These are phyloP conservation scores for Apus apus DNA, from an alignment of 2,113 vertebrate genomes.

Conservation along the genomic window DNA sequence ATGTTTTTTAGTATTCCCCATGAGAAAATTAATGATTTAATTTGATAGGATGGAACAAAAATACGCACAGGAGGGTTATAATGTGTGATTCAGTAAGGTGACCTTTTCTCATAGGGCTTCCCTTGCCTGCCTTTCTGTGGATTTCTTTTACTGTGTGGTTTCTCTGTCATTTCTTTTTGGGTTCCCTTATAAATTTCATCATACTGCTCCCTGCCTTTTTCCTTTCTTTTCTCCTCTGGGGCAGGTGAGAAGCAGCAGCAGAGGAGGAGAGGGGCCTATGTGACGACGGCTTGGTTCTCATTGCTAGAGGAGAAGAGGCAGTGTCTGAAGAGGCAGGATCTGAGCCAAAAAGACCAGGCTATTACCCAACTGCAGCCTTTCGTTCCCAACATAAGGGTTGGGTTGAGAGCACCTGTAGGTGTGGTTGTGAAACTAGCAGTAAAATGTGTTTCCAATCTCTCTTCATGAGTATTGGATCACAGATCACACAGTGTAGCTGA, in stretches of 20 bases:
- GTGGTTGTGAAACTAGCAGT: conserved; percentile 44
- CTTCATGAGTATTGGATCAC: neutral
- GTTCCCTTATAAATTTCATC: neutral
- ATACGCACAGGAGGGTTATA: neutral
- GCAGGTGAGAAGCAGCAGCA: neutral
- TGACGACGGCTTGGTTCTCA: neutral
- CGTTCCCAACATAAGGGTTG: neutral
- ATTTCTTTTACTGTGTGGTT: neutral
- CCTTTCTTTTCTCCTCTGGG: neutral
- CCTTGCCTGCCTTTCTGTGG: neutral
- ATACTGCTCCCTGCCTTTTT: neutral
- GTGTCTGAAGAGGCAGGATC: neutral
- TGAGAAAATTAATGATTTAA: neutral
- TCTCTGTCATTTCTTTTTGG: neutral
- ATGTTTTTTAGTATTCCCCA: neutral
- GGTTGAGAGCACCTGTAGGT: conserved; percentile 17
- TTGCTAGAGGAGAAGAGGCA: neutral
- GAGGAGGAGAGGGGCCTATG: accelerated
- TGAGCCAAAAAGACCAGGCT: neutral
- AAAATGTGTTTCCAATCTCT: neutral
- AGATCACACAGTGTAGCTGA: neutral
- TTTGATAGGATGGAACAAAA: neutral
- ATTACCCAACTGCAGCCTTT: neutral
- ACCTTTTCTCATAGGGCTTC: neutral
- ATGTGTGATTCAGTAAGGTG: neutral